These are phyloP conservation scores for Quadriops clusia DNA, from an alignment of 2,888 invertebrate genomes.

Conservation along the genomic window DNA sequence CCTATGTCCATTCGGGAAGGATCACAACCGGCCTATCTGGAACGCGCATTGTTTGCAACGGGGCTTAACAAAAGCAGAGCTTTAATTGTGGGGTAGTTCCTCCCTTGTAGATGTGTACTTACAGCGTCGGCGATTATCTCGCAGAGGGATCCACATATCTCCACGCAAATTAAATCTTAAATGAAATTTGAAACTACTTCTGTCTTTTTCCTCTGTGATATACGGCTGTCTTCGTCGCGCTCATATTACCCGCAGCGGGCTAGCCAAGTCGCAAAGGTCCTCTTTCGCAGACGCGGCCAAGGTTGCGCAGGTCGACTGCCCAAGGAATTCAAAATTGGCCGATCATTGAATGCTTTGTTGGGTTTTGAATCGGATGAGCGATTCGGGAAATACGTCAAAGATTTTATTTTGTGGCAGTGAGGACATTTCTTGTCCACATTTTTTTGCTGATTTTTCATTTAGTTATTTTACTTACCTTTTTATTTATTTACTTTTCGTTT, in stretches of 20 bases:
- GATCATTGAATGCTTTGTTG: too few relatives aligned
- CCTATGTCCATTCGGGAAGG: conserved; percentile 29
- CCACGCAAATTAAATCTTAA: conserved; percentile 38
- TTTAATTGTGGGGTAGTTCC: conserved; percentile 35
- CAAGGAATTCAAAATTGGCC: too few relatives aligned
- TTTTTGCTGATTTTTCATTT: too few relatives aligned
- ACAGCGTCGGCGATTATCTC: conserved; percentile 22
- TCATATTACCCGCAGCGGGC: conserved; percentile 19
- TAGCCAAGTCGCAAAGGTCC: too few relatives aligned
- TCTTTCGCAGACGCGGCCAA: too few relatives aligned
- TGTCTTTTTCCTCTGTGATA: conserved; percentile 24
- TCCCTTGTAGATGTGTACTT: conserved; percentile 1
- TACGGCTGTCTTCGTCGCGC: conserved; percentile 19
- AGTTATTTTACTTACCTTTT: too few relatives aligned
- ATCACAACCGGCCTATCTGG: conserved; percentile 27
- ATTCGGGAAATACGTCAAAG: too few relatives aligned
- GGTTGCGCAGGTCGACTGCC: too few relatives aligned
- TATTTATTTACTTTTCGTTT: too few relatives aligned
- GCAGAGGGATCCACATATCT: conserved; percentile 32
- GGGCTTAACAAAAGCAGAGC: conserved; percentile 33
- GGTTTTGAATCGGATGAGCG: too few relatives aligned
- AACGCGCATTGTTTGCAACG: conserved; percentile 30
- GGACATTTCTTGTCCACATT: too few relatives aligned
- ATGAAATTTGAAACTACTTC: conserved; percentile 37
- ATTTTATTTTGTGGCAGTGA: too few relatives aligned